These are phyloP conservation scores for Protobothrops flavoviridis DNA, from an alignment of 2,113 vertebrate genomes.

Conservation along the genomic window DNA sequence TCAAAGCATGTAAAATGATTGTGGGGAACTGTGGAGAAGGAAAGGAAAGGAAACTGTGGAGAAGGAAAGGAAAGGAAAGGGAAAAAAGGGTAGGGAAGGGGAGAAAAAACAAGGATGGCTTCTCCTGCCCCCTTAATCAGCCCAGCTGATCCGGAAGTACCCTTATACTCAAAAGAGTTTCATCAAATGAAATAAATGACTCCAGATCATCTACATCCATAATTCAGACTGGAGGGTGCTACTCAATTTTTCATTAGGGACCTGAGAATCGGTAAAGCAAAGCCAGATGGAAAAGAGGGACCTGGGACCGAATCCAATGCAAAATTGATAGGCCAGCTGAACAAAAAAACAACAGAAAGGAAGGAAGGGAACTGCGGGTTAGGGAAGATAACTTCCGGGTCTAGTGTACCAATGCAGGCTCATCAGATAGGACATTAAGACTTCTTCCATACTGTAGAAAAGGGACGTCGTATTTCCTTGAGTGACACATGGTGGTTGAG, in stretches of 20 bases:
- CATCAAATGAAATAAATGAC: not conserved
- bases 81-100: not conserved
- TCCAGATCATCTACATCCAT: not conserved
- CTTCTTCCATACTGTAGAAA: not conserved
- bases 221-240: not conserved
- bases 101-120: not conserved
- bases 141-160: not conserved
- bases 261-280: not conserved
- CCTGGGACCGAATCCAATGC: not conserved
- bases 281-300: not conserved
- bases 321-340: not conserved
- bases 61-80: too few relatives aligned
- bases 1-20: not conserved
- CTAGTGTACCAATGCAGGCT: not conserved
- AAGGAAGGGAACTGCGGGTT: not conserved
- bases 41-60: too few relatives aligned
- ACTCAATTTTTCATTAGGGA: not conserved
- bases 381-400: not conserved
- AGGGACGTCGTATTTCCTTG: not conserved
- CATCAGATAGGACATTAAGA: not conserved
- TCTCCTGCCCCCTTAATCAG: not conserved
- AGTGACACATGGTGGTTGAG: not conserved
- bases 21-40: not conserved
- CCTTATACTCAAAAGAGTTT: not conserved
- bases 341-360: not conserved